phyloP scores from a whole-genome alignment of 1,140 invertebrate genomes.

The Eufriesea mexicana region DNA sequence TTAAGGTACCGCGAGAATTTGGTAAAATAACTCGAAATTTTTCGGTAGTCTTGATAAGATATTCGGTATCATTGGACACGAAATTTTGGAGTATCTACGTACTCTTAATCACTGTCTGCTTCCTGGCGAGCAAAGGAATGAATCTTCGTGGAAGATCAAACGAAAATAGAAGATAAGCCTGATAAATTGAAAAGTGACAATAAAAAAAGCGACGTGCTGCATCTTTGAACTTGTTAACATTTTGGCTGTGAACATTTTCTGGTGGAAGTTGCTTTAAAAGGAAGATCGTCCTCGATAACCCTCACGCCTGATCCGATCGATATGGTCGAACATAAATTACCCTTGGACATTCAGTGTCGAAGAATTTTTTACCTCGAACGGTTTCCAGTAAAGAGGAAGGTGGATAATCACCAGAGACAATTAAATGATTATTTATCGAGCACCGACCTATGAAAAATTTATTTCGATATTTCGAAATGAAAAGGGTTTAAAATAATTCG shows the following conservation, averaged over 20 bases:
- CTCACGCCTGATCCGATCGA: conserved; percentile 14
- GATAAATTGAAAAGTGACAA: conserved; percentile 14
- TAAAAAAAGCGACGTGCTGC: conserved; percentile 3
- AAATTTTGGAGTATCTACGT: neutral
- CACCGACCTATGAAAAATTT: neutral
- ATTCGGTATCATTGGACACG: too few species aligned
- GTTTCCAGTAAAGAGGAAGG: neutral
- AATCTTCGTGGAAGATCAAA: neutral
- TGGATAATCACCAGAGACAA: conserved; percentile 2
- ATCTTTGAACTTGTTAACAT: conserved; percentile 10
- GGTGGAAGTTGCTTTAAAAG: neutral
- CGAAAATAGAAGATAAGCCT: neutral
- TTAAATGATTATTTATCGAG: conserved; percentile 24
- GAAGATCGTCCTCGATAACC: conserved; percentile 25
- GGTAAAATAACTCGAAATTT: neutral
- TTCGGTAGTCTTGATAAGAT: neutral
- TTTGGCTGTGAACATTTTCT: neutral
- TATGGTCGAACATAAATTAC: conserved; percentile 34
- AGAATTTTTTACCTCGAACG: neutral
- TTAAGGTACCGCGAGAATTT: too few species aligned
- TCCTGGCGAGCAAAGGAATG: neutral
- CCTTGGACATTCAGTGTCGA: conserved; percentile 14
- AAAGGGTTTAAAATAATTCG: neutral
- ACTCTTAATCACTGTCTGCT: neutral
- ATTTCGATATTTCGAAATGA: neutral